Evolutionary conservation across 2,113 vertebrate species (phyloP).

Genomic region (Chaenocephalus aceratus): DNA sequence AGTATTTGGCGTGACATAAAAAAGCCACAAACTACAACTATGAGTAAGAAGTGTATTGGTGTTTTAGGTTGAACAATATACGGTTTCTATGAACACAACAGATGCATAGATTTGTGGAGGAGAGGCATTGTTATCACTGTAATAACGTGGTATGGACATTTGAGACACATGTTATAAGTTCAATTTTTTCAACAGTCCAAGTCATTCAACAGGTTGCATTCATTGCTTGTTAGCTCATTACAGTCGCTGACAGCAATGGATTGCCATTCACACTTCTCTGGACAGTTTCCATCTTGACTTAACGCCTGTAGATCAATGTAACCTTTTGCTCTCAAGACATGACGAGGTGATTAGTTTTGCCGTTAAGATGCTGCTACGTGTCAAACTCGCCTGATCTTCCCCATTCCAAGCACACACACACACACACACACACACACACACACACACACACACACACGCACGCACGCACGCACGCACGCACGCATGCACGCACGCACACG

Average conservation of each 20-base stretch:
- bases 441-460: slow-evolving; percentile 19
- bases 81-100: slow-evolving; percentile 36
- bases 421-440: slow-evolving; percentile 32
- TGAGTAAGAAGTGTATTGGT: slow-evolving; percentile 25
- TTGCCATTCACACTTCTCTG: slow-evolving; percentile 40
- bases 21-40: slow-evolving; percentile 30
- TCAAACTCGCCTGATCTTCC: slow-evolving; percentile 60
- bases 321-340: slow-evolving; percentile 60
- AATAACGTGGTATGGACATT: slow-evolving; percentile 51
- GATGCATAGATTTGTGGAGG: slow-evolving; percentile 49
- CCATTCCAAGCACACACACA: slow-evolving; percentile 36
- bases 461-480: not conserved
- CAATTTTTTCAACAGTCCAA: slow-evolving; percentile 36
- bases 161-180: slow-evolving; percentile 45
- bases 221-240: slow-evolving; percentile 56
- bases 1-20: slow-evolving; percentile 33
- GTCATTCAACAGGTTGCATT: slow-evolving; percentile 58
- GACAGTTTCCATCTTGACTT: slow-evolving; percentile 46
- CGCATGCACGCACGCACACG: no score
- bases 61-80: slow-evolving; percentile 34
- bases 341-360: slow-evolving; percentile 61
- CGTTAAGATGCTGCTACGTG: slow-evolving; percentile 42
- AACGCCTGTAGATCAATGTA: slow-evolving; percentile 61
- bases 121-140: slow-evolving; percentile 31
- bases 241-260: slow-evolving; percentile 17